Percentiles rank a stretch among this genome's conserved stretches.
phyloP scores from a whole-genome alignment of 2,797 vertebrate species.

The Spondyliosoma cantharus region DNA sequence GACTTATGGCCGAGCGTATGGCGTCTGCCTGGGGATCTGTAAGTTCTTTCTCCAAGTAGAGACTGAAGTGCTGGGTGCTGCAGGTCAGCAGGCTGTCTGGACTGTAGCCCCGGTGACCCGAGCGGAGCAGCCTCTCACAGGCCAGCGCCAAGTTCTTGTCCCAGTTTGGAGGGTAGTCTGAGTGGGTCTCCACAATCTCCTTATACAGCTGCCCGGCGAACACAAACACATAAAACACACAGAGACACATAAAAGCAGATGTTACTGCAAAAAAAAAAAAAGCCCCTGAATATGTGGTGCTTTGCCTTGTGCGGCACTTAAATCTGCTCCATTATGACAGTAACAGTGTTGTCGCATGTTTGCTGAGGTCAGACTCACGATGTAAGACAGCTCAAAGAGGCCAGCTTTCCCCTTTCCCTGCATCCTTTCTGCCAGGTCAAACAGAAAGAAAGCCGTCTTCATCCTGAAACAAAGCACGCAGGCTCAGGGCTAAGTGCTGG shows the following conservation, averaged over 20 bases:
- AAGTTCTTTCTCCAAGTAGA: slow-evolving; percentile 87
- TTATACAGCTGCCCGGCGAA: slow-evolving; percentile 88
- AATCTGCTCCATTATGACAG: slow-evolving; percentile 45
- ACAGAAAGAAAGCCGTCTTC: slow-evolving; percentile 98
- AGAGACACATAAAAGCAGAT: slow-evolving; percentile 42
- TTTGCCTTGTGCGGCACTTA: slow-evolving; percentile 42
- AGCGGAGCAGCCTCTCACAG: slow-evolving; percentile 91
- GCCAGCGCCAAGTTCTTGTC: slow-evolving; percentile 97
- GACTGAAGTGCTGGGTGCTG: slow-evolving; percentile 88
- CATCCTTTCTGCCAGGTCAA: slow-evolving; percentile 90
- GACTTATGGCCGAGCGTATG: slow-evolving; percentile 86
- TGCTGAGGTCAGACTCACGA: slow-evolving; percentile 78
- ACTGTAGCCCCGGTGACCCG: slow-evolving; percentile 72
- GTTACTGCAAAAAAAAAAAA: slow-evolving; percentile 20
- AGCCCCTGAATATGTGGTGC: slow-evolving; percentile 2
- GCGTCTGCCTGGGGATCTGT: slow-evolving; percentile 88
- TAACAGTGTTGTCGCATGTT: slow-evolving; percentile 39
- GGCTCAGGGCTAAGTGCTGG: slow-evolving; percentile 78
- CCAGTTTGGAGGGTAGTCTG: slow-evolving; percentile 94
- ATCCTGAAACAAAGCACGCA: slow-evolving; percentile 88
- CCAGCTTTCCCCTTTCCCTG: slow-evolving; percentile 77
- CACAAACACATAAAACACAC: slow-evolving; percentile 47
- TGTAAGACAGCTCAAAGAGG: slow-evolving; percentile 86
- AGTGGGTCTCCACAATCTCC: slow-evolving; percentile 88
- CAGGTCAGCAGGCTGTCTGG: slow-evolving; percentile 88